A percentile compares a stretch with the other conserved stretches of the same genome.
These are phyloP conservation scores for Holothuria scabra DNA, from an alignment of 53 echinoderm and acorn worm genomes.

Conservation along the genomic window DNA sequence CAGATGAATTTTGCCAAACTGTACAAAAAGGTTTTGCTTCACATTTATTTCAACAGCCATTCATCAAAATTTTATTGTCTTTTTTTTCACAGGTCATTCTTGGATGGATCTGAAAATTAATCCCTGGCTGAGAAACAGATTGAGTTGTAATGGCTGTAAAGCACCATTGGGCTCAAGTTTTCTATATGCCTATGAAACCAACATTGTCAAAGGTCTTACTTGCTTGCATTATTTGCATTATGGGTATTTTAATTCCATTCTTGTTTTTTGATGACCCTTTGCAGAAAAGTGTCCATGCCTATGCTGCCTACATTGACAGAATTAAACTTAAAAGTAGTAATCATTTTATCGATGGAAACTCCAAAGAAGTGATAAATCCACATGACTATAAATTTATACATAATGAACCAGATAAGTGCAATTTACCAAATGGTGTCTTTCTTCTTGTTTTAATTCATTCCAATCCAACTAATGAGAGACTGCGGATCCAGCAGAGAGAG, in stretches of 20 bases:
- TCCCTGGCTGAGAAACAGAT: no score
- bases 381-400: constrained; percentile 11
- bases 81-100: no score
- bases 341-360: not conserved
- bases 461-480: not conserved
- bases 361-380: not conserved
- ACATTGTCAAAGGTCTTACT: not conserved
- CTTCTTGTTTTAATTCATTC: constrained; percentile 28
- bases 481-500: constrained; percentile 9
- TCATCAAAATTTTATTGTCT: no score
- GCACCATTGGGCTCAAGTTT: no score
- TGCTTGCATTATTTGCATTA: not conserved
- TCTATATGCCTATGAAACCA: no score
- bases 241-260: not conserved
- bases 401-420: not conserved
- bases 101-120: no score
- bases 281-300: not conserved
- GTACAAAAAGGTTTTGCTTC: no score
- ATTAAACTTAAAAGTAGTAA: not conserved
- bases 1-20: no score
- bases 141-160: no score
- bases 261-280: not conserved
- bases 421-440: not conserved
- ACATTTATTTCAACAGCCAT: no score
- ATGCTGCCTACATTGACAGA: not conserved